Evolutionary conservation across 1,140 invertebrate genomes (phyloP).

Genomic region (Antheraea mylitta): DNA sequence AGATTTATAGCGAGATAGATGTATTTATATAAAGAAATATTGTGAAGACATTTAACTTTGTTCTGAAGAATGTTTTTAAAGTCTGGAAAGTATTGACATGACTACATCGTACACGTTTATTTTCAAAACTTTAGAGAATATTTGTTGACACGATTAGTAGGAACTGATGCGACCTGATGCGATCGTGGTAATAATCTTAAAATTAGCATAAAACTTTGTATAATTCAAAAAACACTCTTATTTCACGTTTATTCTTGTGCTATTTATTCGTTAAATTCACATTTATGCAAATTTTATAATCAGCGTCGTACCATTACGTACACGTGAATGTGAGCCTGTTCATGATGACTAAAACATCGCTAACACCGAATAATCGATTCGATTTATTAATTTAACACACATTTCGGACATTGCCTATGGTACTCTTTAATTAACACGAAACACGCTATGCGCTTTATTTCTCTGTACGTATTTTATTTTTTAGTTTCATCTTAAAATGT

Average conservation of each 20-base stretch:
- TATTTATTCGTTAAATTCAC: neutral
- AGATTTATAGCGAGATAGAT: no score
- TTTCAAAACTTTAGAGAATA: no score
- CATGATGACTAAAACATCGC: neutral
- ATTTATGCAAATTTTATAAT: neutral
- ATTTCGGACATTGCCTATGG: conserved; percentile 15
- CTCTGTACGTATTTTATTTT: neutral
- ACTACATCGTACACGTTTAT: no score
- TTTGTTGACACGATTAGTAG: no score
- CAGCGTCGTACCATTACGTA: neutral
- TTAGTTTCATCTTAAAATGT: neutral
- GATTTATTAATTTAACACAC: conserved; percentile 21
- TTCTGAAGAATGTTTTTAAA: no score
- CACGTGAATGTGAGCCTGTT: neutral
- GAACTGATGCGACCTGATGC: no score
- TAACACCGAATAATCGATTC: conserved; percentile 14
- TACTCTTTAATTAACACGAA: conserved; percentile 7
- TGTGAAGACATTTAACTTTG: no score
- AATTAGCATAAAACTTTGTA: no score
- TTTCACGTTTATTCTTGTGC: neutral
- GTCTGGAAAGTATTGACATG: no score
- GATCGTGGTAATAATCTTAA: no score
- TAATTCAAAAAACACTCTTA: no score
- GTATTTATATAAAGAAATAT: no score
- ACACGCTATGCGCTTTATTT: neutral